Percentiles rank a stretch among this genome's conserved stretches.
These are phyloP conservation scores for Aleadryas rufinucha DNA, from an alignment of 2,113 vertebrate species.

Conservation along the genomic window DNA sequence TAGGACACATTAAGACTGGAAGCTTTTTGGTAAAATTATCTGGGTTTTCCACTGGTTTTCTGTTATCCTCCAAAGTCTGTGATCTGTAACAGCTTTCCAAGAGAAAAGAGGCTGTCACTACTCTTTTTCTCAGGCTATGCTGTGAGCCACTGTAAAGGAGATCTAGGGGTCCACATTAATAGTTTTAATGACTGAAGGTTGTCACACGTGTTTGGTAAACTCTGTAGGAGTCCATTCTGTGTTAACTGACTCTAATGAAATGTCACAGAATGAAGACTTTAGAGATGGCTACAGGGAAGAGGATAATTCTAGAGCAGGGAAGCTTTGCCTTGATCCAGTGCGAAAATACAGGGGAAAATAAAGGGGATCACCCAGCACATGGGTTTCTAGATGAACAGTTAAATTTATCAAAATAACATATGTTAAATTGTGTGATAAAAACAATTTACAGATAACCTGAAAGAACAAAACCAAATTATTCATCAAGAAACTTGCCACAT, in stretches of 20 bases:
- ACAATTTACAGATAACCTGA: slow-evolving; percentile 17
- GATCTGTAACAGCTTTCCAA: background rate
- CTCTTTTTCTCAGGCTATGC: background rate
- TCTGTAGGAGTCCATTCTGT: background rate
- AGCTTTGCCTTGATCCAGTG: background rate
- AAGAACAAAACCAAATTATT: slow-evolving; percentile 41
- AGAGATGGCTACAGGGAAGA: background rate
- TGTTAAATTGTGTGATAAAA: slow-evolving; percentile 1
- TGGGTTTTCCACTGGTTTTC: background rate
- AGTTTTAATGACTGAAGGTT: background rate
- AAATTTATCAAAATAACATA: background rate
- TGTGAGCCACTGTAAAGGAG: background rate
- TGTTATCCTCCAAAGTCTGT: background rate
- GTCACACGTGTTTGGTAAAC: background rate
- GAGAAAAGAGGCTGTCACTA: background rate
- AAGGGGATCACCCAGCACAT: background rate
- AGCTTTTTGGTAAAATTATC: background rate
- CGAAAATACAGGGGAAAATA: background rate
- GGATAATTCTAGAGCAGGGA: background rate
- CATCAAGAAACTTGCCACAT: slow-evolving; percentile 57
- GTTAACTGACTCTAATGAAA: background rate
- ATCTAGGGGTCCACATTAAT: background rate
- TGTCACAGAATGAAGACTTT: background rate
- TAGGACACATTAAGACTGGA: background rate
- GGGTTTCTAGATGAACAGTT: background rate